Base-by-base conservation (phyloP, 2,113 vertebrate genomes). In the Tonatia bakeri region DNA sequence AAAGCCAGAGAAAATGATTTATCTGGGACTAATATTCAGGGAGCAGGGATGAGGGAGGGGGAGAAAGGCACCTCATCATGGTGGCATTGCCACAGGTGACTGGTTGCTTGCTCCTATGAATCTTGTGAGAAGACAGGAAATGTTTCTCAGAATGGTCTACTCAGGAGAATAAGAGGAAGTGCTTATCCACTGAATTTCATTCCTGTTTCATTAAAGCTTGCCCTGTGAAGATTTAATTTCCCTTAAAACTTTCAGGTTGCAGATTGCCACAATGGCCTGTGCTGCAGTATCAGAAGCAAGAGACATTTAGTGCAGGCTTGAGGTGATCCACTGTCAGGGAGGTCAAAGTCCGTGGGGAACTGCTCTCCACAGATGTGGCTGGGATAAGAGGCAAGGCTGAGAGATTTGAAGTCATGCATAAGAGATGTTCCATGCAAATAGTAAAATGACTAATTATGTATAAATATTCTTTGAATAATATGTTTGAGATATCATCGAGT, bases 391-490 rank as follows among this genome's bases (percentile, higher is more conserved):
- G 67, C 81, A 31, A 86, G 31, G 5, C 38, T 92, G 36, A 82
- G 15, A 70, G 31, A n/a, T 86, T 69, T 94, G 76, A 69, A 97
- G 73, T 90, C 26, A 7, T 47, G 1, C 31, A 64, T 17, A 36
- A 94, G 31, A 76, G 40, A 67, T 61, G 17, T 56, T 70, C 40
- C 43, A 92, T 80, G 79, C 1, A 56, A 89, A 89, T 33, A 91
- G 20, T 79, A 84, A 93, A 96, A 92, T 90, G 59, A 90, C 26
- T 94, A 54, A 36, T 73, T 12, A 85, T 20, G 67, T 89, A 81
- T 47, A 95, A 94, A 94, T 45, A 65, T 52, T 15, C 24, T 2
- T 82, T 92, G 19, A 94, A 95, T 76, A 91, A 67, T 65, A 61
- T 65, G 26, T 77, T 79, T 88, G 75, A 75, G 45, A 86, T 77